Evolutionary conservation across 1,140 invertebrate species (phyloP), one percentile per base, ranked within the genome.

Genomic region (Papilio machaon): DNA sequence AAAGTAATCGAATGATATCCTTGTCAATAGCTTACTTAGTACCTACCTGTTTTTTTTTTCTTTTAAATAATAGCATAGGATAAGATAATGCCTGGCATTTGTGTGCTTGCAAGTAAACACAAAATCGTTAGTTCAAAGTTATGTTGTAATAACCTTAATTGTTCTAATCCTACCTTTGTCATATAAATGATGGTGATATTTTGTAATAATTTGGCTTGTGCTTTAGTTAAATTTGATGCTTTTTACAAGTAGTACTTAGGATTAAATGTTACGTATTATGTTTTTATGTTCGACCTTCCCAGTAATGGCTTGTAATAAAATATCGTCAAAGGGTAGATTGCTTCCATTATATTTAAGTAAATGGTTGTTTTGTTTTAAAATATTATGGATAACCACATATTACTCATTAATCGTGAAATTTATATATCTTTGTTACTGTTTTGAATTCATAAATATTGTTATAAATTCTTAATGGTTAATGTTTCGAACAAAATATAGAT

Each of bases 261-360:
- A 70, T 70, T 70, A 70, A 70, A 70, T 70, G 64, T 17, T 38
- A 15, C 64, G 23, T 70, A 70, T 70, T 70, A 70, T 70, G 64
- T 35, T 70, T 70, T 70, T 38, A 70, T 70, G 64, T 70, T 70
- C 64, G 64, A 35, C 64, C 23, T 70, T 70, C 64, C 19, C 11
- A 38, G 30, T 70, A 70, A 70, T 70, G 64, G 64, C 11, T 70
- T 13, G 64, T 70, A 70, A 70, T 70, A 70, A 70, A 70, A 70
- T 70, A 70, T 70, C 30, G 23, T 70, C 64, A 70, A 38, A 70
- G 64, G 30, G 30, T 70, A 70, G 64, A 70, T 70, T 35, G 30
- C 64, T 70, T 70, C 64, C 64, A 70, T 70, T 70, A 70, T 70
- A 70, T 70, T 70, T 70, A 70, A 70, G 64, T 70, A 70, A 70